A percentile compares a stretch with the other conserved stretches of the same genome.
phyloP scores from a whole-genome alignment of 2,888 invertebrate species.

The Conistra vaccinii region DNA sequence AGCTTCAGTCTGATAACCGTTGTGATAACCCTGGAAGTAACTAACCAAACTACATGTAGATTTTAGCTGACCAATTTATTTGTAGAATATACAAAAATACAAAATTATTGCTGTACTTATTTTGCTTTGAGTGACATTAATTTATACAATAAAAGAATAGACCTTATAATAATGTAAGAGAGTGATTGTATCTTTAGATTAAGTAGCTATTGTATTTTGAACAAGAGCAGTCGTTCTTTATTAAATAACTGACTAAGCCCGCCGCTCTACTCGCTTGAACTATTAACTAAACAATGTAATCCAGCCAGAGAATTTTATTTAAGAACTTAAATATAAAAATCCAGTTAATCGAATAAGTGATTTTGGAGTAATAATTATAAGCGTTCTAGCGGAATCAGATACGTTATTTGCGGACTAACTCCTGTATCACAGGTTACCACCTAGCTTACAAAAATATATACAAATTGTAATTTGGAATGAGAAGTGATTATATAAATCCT shows the following conservation, averaged over 20 bases:
- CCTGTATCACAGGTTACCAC: background rate
- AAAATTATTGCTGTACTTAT: background rate
- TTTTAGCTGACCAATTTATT: background rate
- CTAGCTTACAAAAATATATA: background rate
- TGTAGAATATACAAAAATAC: background rate
- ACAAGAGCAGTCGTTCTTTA: background rate
- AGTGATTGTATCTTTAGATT: conserved; percentile 9
- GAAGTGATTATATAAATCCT: too few relatives aligned
- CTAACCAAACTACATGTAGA: too few relatives aligned
- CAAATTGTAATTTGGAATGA: too few relatives aligned
- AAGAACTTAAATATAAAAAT: background rate
- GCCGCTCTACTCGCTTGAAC: background rate
- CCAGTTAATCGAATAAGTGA: background rate
- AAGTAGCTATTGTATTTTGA: conserved; percentile 5
- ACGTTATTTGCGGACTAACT: background rate
- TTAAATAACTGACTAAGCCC: background rate
- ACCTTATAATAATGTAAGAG: background rate
- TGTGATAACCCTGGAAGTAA: background rate
- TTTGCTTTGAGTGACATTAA: conserved; percentile 26
- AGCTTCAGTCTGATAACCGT: too few relatives aligned
- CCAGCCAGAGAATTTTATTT: background rate
- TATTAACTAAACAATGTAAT: background rate
- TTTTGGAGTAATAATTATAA: background rate
- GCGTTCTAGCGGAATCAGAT: background rate
- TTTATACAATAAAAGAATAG: conserved; percentile 21